These are phyloP conservation scores for Drosophila ananassae DNA, from an alignment of 1,140 invertebrate species.

Conservation along the genomic window DNA sequence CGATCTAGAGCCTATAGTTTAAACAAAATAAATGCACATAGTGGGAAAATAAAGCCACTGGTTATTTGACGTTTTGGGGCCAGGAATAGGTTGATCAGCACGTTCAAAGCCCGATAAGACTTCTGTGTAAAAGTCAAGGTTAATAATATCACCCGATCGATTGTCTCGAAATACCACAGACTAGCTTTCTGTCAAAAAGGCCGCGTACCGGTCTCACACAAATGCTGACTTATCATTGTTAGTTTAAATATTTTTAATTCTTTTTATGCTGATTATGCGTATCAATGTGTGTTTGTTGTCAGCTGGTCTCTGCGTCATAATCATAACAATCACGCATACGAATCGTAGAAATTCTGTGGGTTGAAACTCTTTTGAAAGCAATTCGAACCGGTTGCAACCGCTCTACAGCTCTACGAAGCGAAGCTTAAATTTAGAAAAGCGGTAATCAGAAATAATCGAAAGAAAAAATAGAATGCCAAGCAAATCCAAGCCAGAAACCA, in stretches of 20 bases:
- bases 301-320: conserved; percentile 23
- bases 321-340: conserved; percentile 38
- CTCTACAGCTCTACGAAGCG: not conserved
- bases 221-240: conserved; percentile 32
- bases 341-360: conserved; percentile 23
- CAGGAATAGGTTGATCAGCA: conserved; percentile 22
- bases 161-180: conserved; percentile 3
- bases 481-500: conserved; percentile 15
- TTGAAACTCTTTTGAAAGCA: conserved; percentile 32
- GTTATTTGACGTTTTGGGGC: conserved; percentile 1
- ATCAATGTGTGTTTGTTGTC: not conserved
- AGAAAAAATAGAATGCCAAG: conserved; percentile 22
- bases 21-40: conserved; percentile 23
- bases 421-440: conserved; percentile 43
- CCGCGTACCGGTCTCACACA: not conserved
- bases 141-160: not conserved
- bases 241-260: conserved; percentile 7
- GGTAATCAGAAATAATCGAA: conserved; percentile 33
- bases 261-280: conserved; percentile 31
- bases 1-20: conserved; percentile 4
- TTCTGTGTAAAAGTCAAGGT: conserved; percentile 31
- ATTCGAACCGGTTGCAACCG: conserved; percentile 34
- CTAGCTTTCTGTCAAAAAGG: not conserved
- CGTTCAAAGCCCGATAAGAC: conserved; percentile 24
- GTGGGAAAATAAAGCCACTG: conserved; percentile 4